Evolutionary conservation across 2,113 vertebrate species (phyloP).

Genomic region (Odocoileus hemionus): DNA sequence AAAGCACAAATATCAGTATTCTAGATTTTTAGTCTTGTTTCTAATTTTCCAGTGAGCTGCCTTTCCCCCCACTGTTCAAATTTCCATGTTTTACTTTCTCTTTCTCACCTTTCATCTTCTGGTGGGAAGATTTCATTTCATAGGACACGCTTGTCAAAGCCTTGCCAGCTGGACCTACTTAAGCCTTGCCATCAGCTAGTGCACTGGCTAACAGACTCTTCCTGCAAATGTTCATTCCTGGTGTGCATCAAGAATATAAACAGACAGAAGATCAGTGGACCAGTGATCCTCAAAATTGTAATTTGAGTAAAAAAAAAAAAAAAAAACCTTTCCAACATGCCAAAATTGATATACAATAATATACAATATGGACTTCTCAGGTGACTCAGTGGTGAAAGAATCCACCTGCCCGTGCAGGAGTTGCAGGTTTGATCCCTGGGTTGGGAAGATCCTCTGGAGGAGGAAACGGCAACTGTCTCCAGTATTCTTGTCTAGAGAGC

Average conservation of each 20-base stretch:
- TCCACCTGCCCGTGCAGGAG: not conserved
- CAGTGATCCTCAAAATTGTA: not conserved
- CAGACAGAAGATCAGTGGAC: not conserved
- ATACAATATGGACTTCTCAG: not conserved
- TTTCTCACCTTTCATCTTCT: not conserved
- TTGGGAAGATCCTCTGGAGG: not conserved
- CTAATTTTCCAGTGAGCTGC: not conserved
- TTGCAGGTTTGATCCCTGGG: not conserved
- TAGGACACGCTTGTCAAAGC: rapidly evolving
- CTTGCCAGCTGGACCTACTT: not conserved
- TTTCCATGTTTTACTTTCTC: not conserved
- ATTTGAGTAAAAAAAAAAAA: not conserved
- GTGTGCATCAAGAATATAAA: conserved; percentile 24
- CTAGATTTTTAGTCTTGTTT: not conserved
- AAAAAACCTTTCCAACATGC: not conserved
- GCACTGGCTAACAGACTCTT: not conserved
- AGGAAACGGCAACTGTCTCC: not conserved
- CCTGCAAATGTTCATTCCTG: not conserved
- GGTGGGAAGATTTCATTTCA: not conserved
- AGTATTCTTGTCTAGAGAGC: not conserved
- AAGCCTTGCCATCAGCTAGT: not conserved
- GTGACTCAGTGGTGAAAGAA: not conserved
- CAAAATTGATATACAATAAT: not conserved
- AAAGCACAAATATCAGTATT: not conserved
- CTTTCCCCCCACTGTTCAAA: not conserved